Evolutionary conservation across 1,140 invertebrate species (phyloP).

Genomic region (Megalopta genalis): DNA sequence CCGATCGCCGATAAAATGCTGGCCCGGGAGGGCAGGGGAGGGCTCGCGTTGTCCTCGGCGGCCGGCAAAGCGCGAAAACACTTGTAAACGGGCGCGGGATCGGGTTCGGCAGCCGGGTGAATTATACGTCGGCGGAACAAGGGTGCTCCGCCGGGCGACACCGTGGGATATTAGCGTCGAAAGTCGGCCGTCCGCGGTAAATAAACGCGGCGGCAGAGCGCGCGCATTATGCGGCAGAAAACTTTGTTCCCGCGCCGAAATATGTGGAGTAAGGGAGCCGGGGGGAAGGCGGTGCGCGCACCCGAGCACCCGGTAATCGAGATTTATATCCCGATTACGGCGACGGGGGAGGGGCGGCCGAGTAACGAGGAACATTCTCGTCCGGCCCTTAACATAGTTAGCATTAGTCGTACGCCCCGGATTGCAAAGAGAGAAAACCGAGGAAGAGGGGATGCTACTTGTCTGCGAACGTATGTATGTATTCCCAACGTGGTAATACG

Average conservation of each 20-base stretch:
- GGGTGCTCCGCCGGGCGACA: not conserved
- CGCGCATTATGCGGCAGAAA: conserved; percentile 44
- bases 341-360: conserved; percentile 30
- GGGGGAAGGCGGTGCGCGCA: not conserved
- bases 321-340: conserved; percentile 66
- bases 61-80: conserved; percentile 50
- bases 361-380: conserved; percentile 58
- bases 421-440: conserved; percentile 14
- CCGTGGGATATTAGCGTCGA: conserved; percentile 51
- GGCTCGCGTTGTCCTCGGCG: not conserved
- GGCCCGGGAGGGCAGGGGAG: no score
- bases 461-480: not conserved
- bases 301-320: conserved; percentile 53
- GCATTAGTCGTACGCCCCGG: conserved; percentile 49
- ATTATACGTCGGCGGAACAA: conserved; percentile 13
- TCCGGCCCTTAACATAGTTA: conserved; percentile 57
- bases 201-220: conserved; percentile 26
- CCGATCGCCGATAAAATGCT: no score
- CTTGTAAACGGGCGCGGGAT: conserved; percentile 46
- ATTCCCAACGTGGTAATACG: not conserved
- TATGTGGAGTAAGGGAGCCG: conserved; percentile 25
- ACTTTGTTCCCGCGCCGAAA: conserved; percentile 51
- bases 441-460: not conserved
- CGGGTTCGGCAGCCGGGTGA: conserved; percentile 1
- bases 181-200: conserved; percentile 34